Evolutionary conservation across 2,797 vertebrate genomes (phyloP).

Genomic region (Sphenodon punctatus): DNA sequence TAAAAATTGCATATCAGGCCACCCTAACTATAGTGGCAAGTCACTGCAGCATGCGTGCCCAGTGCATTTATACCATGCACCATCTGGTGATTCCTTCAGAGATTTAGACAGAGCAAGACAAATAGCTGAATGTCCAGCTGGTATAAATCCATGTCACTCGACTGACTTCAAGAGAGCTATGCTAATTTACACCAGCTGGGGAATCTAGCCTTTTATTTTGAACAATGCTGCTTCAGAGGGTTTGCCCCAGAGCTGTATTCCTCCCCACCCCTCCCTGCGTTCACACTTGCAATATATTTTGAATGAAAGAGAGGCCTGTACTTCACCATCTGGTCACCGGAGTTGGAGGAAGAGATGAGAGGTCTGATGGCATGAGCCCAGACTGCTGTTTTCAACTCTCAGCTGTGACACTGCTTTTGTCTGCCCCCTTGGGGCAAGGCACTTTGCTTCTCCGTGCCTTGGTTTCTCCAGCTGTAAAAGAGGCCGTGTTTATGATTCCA

Average conservation of each 20-base stretch:
- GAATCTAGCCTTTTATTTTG: not conserved
- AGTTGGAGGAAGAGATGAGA: conserved; percentile 8
- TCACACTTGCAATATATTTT: fast-evolving
- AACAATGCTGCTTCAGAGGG: not conserved
- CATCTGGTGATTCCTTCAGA: too few species aligned
- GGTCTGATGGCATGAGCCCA: not conserved
- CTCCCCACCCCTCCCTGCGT: fast-evolving
- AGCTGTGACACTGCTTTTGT: conserved; percentile 44
- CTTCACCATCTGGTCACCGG: not conserved
- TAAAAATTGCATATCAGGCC: too few species aligned
- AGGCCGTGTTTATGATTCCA: conserved; percentile 59
- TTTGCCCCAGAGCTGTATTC: not conserved
- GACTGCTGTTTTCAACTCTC: conserved; percentile 5
- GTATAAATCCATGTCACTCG: not conserved
- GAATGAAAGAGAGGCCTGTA: not conserved
- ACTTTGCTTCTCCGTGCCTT: conserved; percentile 55
- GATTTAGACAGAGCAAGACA: too few species aligned
- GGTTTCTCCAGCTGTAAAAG: conserved; percentile 60
- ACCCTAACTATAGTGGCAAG: too few species aligned
- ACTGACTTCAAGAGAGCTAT: not conserved
- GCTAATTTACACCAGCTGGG: not conserved
- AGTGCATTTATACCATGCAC: too few species aligned
- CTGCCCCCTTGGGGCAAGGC: not conserved
- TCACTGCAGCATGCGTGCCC: too few species aligned
- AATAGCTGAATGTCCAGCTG: not conserved